A percentile compares a stretch with the other conserved stretches of the same genome.
Evolutionary conservation across 2,113 vertebrate genomes (phyloP).

Genomic region (Phocoena phocoena): DNA sequence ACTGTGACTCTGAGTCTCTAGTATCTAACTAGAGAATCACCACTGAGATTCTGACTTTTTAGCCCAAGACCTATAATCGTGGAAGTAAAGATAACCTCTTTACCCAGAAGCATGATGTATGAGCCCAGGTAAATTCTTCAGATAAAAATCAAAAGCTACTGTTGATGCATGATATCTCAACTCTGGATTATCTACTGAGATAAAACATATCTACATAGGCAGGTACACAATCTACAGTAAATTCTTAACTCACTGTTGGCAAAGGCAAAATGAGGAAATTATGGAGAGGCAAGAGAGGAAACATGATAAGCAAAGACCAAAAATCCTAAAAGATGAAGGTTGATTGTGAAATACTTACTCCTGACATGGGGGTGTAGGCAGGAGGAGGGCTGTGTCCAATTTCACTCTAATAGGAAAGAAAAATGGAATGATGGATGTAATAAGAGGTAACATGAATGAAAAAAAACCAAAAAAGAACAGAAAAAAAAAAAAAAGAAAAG

Average conservation of each 20-base stretch:
- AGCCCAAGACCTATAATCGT: neutral
- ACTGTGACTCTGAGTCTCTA: neutral
- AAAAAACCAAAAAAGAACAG: neutral
- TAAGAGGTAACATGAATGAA: conserved; percentile 82
- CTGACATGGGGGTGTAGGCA: conserved; percentile 89
- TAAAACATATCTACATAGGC: conserved; percentile 8
- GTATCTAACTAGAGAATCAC: neutral
- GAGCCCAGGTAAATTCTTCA: conserved; percentile 19
- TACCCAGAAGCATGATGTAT: neutral
- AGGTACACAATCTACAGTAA: neutral
- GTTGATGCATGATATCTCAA: neutral
- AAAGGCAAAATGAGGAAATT: conserved; percentile 57
- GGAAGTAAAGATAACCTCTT: conserved; percentile 38
- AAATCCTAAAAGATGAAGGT: conserved; percentile 80
- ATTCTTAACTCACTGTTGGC: conserved; percentile 57
- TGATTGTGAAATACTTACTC: conserved; percentile 87
- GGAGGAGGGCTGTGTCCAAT: conserved; percentile 91
- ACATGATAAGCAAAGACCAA: conserved; percentile 66
- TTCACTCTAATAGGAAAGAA: conserved; percentile 90
- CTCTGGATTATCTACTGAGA: neutral
- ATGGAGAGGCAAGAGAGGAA: conserved; percentile 61
- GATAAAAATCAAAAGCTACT: conserved; percentile 36
- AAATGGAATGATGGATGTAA: conserved; percentile 89
- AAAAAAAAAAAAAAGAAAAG: conserved; percentile 72
- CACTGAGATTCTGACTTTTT: neutral